Percentiles rank a stretch among this genome's conserved stretches.
phyloP scores from a whole-genome alignment of 2,113 vertebrate species.

The Alexandromys fortis region DNA sequence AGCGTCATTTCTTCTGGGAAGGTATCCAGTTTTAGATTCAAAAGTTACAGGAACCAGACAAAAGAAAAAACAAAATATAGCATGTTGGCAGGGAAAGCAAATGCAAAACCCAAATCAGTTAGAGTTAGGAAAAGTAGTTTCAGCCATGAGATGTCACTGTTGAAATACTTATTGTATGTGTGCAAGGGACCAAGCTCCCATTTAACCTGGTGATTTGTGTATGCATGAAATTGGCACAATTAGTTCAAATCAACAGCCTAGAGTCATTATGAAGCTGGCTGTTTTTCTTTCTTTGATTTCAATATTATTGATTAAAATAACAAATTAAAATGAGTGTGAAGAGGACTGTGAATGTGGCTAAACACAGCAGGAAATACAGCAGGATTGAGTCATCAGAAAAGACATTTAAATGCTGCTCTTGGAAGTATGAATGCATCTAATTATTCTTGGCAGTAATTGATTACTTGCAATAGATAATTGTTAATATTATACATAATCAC shows the following conservation, averaged over 20 bases:
- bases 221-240: conserved; percentile 68
- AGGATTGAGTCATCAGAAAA: conserved; percentile 43
- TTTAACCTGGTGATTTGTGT: conserved; percentile 68
- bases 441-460: conserved; percentile 60
- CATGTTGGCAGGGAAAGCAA: neutral
- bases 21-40: neutral
- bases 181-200: conserved; percentile 20
- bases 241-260: conserved; percentile 66
- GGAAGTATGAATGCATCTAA: conserved; percentile 64
- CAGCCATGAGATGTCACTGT: conserved; percentile 70
- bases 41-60: conserved; percentile 33
- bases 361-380: conserved; percentile 25
- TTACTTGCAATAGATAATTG: conserved; percentile 55
- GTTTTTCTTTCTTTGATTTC: conserved; percentile 74
- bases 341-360: conserved; percentile 57
- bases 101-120: conserved; percentile 35
- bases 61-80: conserved; percentile 13
- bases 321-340: conserved; percentile 74
- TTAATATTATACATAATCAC: conserved; percentile 41
- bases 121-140: conserved; percentile 38
- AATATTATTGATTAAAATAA: conserved; percentile 73
- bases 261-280: conserved; percentile 60
- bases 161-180: conserved; percentile 51
- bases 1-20: conserved; percentile 1
- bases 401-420: conserved; percentile 48